These are phyloP conservation scores for Pterostichus niger DNA, from an alignment of 2,888 invertebrate genomes.

Conservation along the genomic window DNA sequence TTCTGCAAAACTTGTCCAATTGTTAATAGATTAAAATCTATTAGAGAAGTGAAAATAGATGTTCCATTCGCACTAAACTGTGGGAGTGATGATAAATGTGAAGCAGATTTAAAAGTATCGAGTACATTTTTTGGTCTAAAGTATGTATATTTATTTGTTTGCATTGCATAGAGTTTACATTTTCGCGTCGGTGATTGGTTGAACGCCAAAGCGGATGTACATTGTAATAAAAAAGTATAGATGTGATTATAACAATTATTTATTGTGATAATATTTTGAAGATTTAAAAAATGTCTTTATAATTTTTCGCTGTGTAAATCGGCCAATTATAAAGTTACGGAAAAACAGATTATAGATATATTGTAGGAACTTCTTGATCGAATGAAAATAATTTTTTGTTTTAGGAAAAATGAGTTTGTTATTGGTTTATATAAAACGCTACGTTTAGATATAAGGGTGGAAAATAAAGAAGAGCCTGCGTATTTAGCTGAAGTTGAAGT, in stretches of 20 bases:
- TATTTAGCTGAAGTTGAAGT: slow-evolving; percentile 45
- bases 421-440: slow-evolving; percentile 33
- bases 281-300: too few relatives aligned
- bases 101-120: slow-evolving; percentile 45
- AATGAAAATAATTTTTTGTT: slow-evolving; percentile 21
- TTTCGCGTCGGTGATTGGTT: too few relatives aligned
- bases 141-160: slow-evolving; percentile 9
- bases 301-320: background rate
- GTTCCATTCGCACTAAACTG: slow-evolving; percentile 49
- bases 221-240: too few relatives aligned
- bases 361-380: too few relatives aligned
- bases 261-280: too few relatives aligned
- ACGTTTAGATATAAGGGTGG: slow-evolving; percentile 34
- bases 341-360: background rate
- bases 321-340: background rate
- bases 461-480: slow-evolving; percentile 30
- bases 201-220: too few relatives aligned
- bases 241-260: too few relatives aligned
- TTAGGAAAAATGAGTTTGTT: slow-evolving; percentile 27
- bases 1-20: slow-evolving; percentile 54
- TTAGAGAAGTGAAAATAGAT: slow-evolving; percentile 25
- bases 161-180: too few relatives aligned
- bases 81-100: slow-evolving; percentile 38
- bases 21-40: background rate
- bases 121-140: slow-evolving; percentile 12